phyloP scores from a whole-genome alignment of 2,797 vertebrate genomes.

The Pseudopleuronectes americanus region DNA sequence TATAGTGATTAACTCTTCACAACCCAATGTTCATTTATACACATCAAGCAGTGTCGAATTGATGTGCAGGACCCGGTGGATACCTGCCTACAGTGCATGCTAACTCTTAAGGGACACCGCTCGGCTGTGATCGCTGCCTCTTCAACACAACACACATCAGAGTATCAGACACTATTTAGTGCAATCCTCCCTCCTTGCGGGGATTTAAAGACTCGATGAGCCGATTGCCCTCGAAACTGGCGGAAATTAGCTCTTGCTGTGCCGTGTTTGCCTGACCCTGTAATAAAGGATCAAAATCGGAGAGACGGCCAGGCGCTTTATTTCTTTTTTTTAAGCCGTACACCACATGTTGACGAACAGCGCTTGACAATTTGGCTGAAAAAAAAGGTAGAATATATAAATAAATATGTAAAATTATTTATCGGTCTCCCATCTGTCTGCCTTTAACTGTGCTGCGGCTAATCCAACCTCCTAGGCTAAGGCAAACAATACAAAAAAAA shows the following conservation, averaged over 20 bases:
- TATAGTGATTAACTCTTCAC: too few relatives aligned
- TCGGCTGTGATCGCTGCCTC: not conserved
- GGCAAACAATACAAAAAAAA: conserved; percentile 14
- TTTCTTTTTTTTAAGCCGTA: conserved; percentile 39
- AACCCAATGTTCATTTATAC: too few relatives aligned
- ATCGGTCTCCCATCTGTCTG: conserved; percentile 68
- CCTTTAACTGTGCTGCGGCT: conserved; percentile 54
- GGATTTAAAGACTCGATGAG: conserved; percentile 67
- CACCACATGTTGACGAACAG: conserved; percentile 51
- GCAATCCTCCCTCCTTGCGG: conserved; percentile 44
- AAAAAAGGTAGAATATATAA: conserved; percentile 37
- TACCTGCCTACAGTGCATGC: too few relatives aligned
- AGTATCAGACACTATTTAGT: conserved; percentile 48
- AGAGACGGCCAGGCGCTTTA: conserved; percentile 23
- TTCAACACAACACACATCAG: not conserved
- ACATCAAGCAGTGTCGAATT: too few relatives aligned
- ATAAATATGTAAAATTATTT: conserved; percentile 51
- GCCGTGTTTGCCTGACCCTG: conserved; percentile 52
- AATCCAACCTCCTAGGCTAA: conserved; percentile 42
- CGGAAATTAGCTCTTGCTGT: conserved; percentile 67
- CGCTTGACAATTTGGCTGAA: conserved; percentile 40
- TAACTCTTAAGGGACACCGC: too few relatives aligned
- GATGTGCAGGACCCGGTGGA: too few relatives aligned
- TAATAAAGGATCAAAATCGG: conserved; percentile 60
- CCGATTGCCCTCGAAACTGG: conserved; percentile 56